Evolutionary conservation across 1,140 invertebrate species (phyloP).

Genomic region (Brachionus paranguensis): DNA sequence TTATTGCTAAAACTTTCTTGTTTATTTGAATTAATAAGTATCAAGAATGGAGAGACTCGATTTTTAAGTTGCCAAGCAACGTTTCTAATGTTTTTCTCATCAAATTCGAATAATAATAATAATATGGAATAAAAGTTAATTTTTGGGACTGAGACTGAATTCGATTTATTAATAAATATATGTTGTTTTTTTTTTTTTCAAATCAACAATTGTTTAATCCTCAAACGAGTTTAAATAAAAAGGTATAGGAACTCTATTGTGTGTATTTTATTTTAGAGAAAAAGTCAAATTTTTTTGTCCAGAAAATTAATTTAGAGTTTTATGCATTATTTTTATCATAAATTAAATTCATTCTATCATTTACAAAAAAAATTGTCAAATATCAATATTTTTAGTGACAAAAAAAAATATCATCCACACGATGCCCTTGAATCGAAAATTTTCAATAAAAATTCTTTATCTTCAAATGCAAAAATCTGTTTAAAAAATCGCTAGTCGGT

Average conservation of each 20-base stretch:
- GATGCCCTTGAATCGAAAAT: no score
- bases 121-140: background rate
- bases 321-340: background rate
- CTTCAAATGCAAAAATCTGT: no score
- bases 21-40: background rate
- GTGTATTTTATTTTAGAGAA: background rate
- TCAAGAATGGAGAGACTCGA: background rate
- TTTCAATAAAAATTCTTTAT: no score
- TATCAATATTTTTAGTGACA: no score
- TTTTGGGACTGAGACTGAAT: background rate
- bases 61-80: background rate
- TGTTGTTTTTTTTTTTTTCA: background rate
- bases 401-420: no score
- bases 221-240: background rate
- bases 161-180: background rate
- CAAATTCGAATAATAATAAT: conserved; percentile 9
- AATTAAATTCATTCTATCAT: background rate
- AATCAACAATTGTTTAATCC: background rate
- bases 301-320: background rate
- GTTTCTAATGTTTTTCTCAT: conserved; percentile 11
- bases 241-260: background rate
- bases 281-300: background rate
- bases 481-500: no score
- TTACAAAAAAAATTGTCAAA: background rate
- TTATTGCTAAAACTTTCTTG: conserved; percentile 1